Evolutionary conservation across 1,140 invertebrate genomes (phyloP).

Genomic region (Aphelenchoides avenae): DNA sequence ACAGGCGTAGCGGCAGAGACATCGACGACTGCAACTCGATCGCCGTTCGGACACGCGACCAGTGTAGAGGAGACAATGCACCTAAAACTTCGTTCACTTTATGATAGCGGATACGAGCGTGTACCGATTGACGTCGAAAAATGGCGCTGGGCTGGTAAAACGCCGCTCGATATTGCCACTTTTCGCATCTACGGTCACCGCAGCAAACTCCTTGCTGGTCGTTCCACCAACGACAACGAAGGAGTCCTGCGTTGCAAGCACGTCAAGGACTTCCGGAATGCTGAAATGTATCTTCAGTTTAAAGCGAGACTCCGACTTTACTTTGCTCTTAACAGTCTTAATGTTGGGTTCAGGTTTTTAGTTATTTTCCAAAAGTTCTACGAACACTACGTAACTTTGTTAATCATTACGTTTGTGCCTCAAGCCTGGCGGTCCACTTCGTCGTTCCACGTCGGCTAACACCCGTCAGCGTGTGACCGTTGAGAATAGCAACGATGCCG

Average conservation of each 20-base stretch:
- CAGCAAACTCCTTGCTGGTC: constrained; percentile 1
- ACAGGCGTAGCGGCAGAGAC: not conserved
- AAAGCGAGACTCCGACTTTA: too few relatives aligned
- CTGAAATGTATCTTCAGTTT: too few relatives aligned
- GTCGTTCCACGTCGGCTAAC: not conserved
- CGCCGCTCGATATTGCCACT: not conserved
- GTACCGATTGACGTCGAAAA: not conserved
- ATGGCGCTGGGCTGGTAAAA: not conserved
- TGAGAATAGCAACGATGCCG: constrained; percentile 8
- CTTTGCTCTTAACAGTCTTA: too few relatives aligned
- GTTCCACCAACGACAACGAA: not conserved
- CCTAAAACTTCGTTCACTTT: not conserved
- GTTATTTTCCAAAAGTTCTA: not conserved
- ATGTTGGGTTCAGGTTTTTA: too few relatives aligned
- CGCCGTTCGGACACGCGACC: not conserved
- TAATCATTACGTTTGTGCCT: not conserved
- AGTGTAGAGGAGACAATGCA: not conserved
- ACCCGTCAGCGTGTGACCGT: not conserved
- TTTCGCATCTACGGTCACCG: not conserved
- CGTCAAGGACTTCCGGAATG: too few relatives aligned
- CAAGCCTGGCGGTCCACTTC: constrained; percentile 1
- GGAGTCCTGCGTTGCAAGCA: not conserved
- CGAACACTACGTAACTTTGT: not conserved
- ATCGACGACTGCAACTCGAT: not conserved
- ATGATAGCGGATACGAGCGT: not conserved